phyloP scores from a whole-genome alignment of 2,888 invertebrate species.

The Drosophila lutescens region DNA sequence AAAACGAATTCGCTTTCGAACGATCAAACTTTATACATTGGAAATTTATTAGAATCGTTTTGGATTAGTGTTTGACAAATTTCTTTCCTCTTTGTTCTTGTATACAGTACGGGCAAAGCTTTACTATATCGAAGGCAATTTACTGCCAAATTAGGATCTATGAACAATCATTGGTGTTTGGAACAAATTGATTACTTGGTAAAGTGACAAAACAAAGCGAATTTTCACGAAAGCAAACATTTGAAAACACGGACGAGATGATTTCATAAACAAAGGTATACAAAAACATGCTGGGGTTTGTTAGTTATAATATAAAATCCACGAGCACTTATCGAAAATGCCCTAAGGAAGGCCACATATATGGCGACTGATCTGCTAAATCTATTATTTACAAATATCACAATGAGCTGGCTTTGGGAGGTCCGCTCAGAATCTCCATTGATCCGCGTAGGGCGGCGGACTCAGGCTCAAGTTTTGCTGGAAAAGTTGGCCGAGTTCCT shows the following conservation, averaged over 20 bases:
- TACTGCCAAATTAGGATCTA: constrained; percentile 25
- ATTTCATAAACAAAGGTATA: constrained; percentile 11
- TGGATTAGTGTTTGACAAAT: not conserved
- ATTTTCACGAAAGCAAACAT: constrained; percentile 43
- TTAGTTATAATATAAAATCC: constrained; percentile 1
- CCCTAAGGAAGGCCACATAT: constrained; percentile 19
- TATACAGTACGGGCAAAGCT: constrained; percentile 6
- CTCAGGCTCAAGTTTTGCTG: constrained; percentile 45
- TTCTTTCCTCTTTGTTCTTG: constrained; percentile 3
- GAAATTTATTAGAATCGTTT: constrained; percentile 11
- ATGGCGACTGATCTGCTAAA: constrained; percentile 6
- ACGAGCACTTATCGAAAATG: constrained; percentile 55
- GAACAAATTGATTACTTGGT: constrained; percentile 25
- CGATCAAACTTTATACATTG: constrained; percentile 9
- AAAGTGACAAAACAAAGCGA: constrained; percentile 44
- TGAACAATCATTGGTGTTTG: constrained; percentile 18
- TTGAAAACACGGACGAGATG: constrained; percentile 33
- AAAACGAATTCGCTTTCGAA: constrained; percentile 2
- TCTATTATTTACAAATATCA: constrained; percentile 25
- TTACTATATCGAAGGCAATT: constrained; percentile 27
- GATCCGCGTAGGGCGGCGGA: constrained; percentile 24
- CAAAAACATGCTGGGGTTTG: constrained; percentile 16
- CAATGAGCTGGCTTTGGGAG: not conserved
- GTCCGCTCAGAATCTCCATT: constrained; percentile 4
- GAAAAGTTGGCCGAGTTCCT: constrained; percentile 46